Evolutionary conservation across 1,140 invertebrate genomes (phyloP), one percentile per base, ranked within the genome.

Genomic region (Hyles euphorbiae): DNA sequence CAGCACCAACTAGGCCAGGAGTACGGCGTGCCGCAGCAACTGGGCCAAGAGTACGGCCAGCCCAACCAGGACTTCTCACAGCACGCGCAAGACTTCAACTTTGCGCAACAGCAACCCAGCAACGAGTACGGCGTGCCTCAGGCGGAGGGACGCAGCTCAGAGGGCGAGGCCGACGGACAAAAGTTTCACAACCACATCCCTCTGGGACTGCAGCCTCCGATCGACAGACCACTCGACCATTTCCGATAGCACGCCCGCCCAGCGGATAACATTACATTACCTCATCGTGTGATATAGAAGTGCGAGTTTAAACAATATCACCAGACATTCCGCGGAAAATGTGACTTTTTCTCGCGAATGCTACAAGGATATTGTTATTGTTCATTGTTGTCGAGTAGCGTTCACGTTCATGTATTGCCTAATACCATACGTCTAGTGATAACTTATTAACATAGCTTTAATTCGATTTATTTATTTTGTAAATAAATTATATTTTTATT

Each of bases 131-230:
- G 81, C 2, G 22, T 68, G 2, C 77, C 81, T 5, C 75, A 83
- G 46, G 77, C 70, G 0, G 82, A 83, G 43, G 77, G 78, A 3
- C 70, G 81, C 5, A 78, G 74, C 45, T 56, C 65, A 0, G 77
- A 84, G n/a, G 75, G 53, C 0, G 68, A 75, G 33, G 69, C 74
- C 10, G 65, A 71, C 3, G 63, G 62, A 8, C 70, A 76, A 46
- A 67, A 69, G 34, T 89, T 62, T 60, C 82, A 84, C 48, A 88
- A 87, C 58, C 87, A 87, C 66, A 83, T 88, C 40, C 85, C 87
- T 1, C 68, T 84, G 6, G 78, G 78, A 6, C 74, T 87, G 40
- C 87, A 88, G 61, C 81, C 78, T 6, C 83, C 86, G 0, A 72
- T 85, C 33, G 81, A 87, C 53, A 65, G 83, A 34, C 85, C 86